phyloP scores from a whole-genome alignment of 37 sponge, comb jelly and placozoan genomes.

The Geodia barretti region DNA sequence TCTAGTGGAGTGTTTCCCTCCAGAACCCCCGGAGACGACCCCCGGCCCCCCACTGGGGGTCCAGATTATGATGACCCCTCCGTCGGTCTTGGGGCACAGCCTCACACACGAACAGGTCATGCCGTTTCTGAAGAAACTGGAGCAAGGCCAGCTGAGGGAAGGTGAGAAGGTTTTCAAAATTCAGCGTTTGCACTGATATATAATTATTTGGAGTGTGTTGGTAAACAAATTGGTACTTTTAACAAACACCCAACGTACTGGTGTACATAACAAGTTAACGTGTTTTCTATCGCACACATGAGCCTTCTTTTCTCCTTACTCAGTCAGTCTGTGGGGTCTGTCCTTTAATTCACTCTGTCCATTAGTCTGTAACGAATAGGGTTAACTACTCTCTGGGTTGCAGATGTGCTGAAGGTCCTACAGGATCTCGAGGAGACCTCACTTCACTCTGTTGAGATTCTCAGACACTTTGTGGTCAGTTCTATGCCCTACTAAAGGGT shows the following conservation, averaged over 20 bases:
- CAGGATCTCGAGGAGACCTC: constrained; percentile 81
- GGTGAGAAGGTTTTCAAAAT: constrained; percentile 43
- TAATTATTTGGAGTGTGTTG: too few species aligned
- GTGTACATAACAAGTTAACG: too few species aligned
- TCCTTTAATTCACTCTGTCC: too few species aligned
- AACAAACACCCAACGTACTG: not conserved
- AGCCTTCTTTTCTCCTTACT: too few species aligned
- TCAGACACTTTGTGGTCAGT: constrained; percentile 83
- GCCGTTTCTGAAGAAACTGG: constrained; percentile 80
- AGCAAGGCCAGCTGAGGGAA: constrained; percentile 59
- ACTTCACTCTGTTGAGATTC: constrained; percentile 64
- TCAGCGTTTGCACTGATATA: too few species aligned
- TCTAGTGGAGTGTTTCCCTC: constrained; percentile 37
- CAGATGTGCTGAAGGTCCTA: constrained; percentile 70
- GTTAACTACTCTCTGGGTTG: not conserved
- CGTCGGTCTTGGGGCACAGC: constrained; percentile 13
- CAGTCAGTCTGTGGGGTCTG: constrained; percentile 3
- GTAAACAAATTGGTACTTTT: not conserved
- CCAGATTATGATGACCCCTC: constrained; percentile 16
- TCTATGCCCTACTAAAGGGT: too few species aligned
- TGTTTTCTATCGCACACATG: too few species aligned
- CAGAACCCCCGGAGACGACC: not conserved
- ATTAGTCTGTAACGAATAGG: not conserved
- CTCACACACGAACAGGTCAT: constrained; percentile 57
- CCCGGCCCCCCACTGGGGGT: not conserved